phyloP scores from a whole-genome alignment of 2,113 vertebrate genomes.

The Archilochus colubris region DNA sequence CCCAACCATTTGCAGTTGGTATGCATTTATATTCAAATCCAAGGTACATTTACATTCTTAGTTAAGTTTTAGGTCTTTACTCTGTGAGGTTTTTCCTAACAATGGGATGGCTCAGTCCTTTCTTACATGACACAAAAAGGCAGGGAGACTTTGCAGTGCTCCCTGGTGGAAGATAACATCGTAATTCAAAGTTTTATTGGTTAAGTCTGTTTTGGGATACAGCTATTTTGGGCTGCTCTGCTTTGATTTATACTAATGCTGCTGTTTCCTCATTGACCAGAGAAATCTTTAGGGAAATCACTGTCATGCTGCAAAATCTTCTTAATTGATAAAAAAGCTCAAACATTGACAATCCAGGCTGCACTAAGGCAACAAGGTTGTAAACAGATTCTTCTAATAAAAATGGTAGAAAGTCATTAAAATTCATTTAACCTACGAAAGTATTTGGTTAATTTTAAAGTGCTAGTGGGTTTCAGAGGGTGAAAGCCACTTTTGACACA shows the following conservation, averaged over 20 bases:
- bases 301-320: not conserved
- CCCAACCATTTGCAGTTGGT: not conserved
- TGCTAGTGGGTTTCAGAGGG: not conserved
- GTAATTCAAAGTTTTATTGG: not conserved
- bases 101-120: not conserved
- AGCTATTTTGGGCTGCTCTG: not conserved
- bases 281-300: not conserved
- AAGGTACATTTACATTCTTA: not conserved
- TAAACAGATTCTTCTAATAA: not conserved
- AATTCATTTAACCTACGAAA: not conserved
- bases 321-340: not conserved
- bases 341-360: not conserved
- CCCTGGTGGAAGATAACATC: not conserved
- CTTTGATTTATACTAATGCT: not conserved
- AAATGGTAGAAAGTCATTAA: not conserved
- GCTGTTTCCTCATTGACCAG: not conserved
- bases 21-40: not conserved
- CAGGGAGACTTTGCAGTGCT: not conserved
- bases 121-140: not conserved
- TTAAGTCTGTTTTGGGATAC: not conserved
- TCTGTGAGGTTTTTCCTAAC: not conserved
- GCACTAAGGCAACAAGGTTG: not conserved
- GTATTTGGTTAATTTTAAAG: conserved; percentile 5
- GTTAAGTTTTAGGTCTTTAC: not conserved
- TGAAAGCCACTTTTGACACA: not conserved